Evolutionary conservation across 2,797 vertebrate species (phyloP), one percentile per base, ranked within the genome.

Genomic region (Numenius phaeopus): DNA sequence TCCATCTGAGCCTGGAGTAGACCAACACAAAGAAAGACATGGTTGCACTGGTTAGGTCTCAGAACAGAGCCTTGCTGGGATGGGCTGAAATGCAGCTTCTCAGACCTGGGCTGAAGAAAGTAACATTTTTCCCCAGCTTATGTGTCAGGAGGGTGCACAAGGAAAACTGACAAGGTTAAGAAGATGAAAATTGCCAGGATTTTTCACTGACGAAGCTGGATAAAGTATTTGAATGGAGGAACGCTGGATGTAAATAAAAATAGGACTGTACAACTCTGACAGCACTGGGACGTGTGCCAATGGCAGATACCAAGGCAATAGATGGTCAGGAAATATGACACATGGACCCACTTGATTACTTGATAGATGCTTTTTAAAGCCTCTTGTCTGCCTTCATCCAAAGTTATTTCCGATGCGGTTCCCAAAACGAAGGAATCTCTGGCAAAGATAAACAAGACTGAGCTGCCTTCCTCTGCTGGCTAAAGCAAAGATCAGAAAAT

Each of bases 351-450:
- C 50, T 92, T 86, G 92, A 89, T 91, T 93, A 90, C 89, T 96
- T 94, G 96, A 96, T 82, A 92, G 72, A 97, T 86, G 87, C 72
- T 94, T 97, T 97, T 94, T 94, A 96, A 97, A 97, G 90, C 84
- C 72, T 86, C 85, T 95, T 78, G 95, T 94, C 94, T 96, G 89
- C 89, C 82, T 96, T 85, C 79, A 82, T 90, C 87, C 87, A 85
- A 91, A 96, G 94, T 91, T 96, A 96, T 97, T 97, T 97, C 96
- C 92, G 75, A 97, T 92, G 90, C 5, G 11, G 89, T 88, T 94
- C 94, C 79, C 90, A 83, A 96, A 96, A 85, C 0, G 72, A 94
- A 96, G 90, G 89, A 95, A 91, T 95, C 94, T 96, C 72, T 96
- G 97, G 82, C 90, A 83, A 94, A 97, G 90, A 95, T 90, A 97